Base-by-base conservation (phyloP, 2,888 invertebrate species). In the Amphipyra tragopoginis region DNA sequence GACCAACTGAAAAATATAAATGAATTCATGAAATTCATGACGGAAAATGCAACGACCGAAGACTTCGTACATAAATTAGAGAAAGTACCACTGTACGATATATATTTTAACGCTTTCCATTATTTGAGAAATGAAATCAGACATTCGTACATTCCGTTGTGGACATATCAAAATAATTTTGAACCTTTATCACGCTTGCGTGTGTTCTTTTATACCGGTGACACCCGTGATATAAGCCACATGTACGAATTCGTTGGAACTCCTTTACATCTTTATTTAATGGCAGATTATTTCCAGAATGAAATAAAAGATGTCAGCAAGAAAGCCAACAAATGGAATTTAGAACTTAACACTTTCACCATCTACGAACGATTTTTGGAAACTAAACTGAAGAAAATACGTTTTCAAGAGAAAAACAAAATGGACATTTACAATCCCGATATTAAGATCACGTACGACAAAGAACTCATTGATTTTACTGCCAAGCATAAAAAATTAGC, bases 301-400 rank as follows among this genome's bases (percentile, higher is more conserved):
- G 36, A 61, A 57, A 53, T 72, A 5, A 56, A 47, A 15, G 44
- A 65, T 33, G 9, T 36, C 21, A 40, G 29, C 38, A 34, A 38
- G 49, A 50, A 13, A 1, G 13, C 21, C n/a, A 42, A 26, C 0
- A 56, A 61, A 44, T 64, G 61, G 64, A 44, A 62, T 21, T 42
- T 68, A 21, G 44, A 64, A 1, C 9, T 56, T n/a, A 60, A 67
- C 33, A 51, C 58, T 7, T 55, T 55, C 11, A 47, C 38, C 6
- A 45, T 69, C 36, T 72, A 72, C 15, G 64, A 72, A 45, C 33
- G 38, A 3, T 69, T 72, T 54, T 43, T 72, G 8, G 58, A 64
- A 52, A 59, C 53, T 5, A 69, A 72, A 62, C 34, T 72, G 6
- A 65, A 59, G 9, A 58, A 45, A 36, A 56, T 72, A 34, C 49